These are phyloP conservation scores for Pollenia angustigena DNA, from an alignment of 2,888 invertebrate species.

Conservation along the genomic window DNA sequence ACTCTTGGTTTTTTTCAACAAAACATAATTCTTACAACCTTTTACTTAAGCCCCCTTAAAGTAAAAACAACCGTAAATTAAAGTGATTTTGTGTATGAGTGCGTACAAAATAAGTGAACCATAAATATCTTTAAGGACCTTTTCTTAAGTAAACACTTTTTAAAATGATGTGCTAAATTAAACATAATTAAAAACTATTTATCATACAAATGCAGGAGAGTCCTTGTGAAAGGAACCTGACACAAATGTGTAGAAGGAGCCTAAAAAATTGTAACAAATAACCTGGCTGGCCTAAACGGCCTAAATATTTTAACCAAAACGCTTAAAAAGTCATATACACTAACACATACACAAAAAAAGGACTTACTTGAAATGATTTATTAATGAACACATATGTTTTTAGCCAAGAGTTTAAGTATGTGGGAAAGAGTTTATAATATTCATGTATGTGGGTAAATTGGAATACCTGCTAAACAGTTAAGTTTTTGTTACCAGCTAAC, in stretches of 20 bases:
- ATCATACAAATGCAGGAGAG: conserved; percentile 39
- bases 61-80: neutral
- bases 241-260: neutral
- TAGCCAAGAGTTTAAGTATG: neutral
- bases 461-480: conserved; percentile 59
- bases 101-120: conserved; percentile 20
- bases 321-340: conserved; percentile 7
- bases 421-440: neutral
- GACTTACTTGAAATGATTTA: conserved; percentile 51
- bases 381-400: conserved; percentile 13
- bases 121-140: conserved; percentile 57
- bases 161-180: conserved; percentile 56
- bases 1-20: too few species aligned
- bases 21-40: neutral
- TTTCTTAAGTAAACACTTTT: conserved; percentile 38
- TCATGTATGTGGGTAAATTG: conserved; percentile 18
- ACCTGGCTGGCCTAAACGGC: conserved; percentile 15
- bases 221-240: neutral
- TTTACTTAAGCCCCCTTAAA: neutral
- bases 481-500: conserved; percentile 41
- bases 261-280: conserved; percentile 18
- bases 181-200: conserved; percentile 67
- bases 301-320: conserved; percentile 25
- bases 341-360: neutral
- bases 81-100: neutral